Conservation (phyloP, 2,113 vertebrate species). For the Passerina amoena region DNA sequence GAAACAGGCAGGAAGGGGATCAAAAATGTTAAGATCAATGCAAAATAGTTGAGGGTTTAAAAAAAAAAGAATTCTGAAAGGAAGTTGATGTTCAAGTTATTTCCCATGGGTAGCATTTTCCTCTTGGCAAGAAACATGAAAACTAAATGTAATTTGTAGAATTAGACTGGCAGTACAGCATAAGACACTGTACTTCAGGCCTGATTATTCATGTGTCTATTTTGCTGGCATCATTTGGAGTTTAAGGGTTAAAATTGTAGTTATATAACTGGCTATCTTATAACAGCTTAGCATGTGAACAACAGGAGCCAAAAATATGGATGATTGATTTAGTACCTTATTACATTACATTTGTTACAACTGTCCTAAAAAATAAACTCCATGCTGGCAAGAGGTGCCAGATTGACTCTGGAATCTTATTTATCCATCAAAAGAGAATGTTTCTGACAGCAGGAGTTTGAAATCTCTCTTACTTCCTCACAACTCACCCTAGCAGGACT, state of each 20-base stretch:
- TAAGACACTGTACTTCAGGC: neutral
- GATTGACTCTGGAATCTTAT: neutral
- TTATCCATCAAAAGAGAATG: neutral
- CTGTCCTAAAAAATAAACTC: neutral
- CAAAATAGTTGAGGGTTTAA: neutral
- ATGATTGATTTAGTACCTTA: conserved; percentile 18
- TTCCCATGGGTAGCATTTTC: neutral
- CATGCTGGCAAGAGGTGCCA: neutral
- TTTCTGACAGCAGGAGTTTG: neutral
- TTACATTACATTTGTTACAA: conserved; percentile 23
- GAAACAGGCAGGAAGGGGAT: neutral
- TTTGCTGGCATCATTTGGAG: neutral
- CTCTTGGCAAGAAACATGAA: neutral
- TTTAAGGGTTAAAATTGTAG: neutral
- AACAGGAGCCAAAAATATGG: conserved; percentile 10
- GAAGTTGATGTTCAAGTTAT: neutral
- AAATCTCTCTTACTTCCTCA: neutral
- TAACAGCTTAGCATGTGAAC: neutral
- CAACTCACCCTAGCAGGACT: neutral
- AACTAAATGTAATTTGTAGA: neutral
- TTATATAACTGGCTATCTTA: conserved; percentile 14
- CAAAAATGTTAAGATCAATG: neutral
- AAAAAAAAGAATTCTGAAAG: neutral
- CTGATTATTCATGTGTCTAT: neutral
- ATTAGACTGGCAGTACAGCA: neutral